Percentiles rank a stretch among this genome's conserved stretches.
Conservation (phyloP, 23 tunicate species). For the Halocynthia aurantium region DNA sequence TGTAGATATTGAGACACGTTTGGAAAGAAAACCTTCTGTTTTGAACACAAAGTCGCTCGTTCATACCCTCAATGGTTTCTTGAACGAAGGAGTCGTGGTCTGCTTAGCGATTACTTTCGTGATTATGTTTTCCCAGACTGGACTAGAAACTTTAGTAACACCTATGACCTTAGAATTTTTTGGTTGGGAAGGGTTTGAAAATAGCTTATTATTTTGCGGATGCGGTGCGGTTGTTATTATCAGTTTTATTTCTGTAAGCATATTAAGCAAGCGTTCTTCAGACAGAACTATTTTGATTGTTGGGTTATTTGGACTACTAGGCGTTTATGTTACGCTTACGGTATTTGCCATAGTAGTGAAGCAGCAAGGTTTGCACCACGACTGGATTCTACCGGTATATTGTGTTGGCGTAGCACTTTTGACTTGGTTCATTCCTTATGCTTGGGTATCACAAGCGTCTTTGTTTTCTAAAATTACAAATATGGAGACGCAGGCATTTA, state of each 20-base stretch:
- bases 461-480: constrained; percentile 29
- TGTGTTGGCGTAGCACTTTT: background rate
- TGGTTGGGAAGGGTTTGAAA: constrained; percentile 49
- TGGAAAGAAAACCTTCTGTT: background rate
- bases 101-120: constrained; percentile 52
- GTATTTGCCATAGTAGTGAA: background rate
- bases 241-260: background rate
- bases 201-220: constrained; percentile 47
- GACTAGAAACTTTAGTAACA: constrained; percentile 63
- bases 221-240: constrained; percentile 56
- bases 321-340: constrained; percentile 3
- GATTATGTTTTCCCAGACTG: constrained; percentile 71
- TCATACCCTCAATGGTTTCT: constrained; percentile 17
- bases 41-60: background rate
- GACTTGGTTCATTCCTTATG: constrained; percentile 3
- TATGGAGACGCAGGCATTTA: constrained; percentile 16
- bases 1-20: no score
- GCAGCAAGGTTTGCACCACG: background rate
- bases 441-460: constrained; percentile 22
- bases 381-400: constrained; percentile 21
- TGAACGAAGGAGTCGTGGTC: constrained; percentile 71
- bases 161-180: constrained; percentile 55
- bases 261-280: constrained; percentile 7
- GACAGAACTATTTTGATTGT: background rate
- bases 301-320: background rate